Conservation (phyloP, 2,888 invertebrate genomes). For the Pterobdella sp. region DNA sequence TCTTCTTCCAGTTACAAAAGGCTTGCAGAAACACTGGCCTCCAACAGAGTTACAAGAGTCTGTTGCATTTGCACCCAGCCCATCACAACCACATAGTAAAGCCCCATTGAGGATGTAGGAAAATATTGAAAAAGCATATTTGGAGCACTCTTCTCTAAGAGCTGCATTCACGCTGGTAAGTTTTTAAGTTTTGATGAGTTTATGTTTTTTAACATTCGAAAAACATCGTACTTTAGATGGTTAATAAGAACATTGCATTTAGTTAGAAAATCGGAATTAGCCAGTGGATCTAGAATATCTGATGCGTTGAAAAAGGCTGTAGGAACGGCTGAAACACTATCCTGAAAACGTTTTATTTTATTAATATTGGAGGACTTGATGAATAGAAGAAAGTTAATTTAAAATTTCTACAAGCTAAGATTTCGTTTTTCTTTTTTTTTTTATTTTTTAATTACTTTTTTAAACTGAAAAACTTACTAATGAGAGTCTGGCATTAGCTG, state of each 20-base stretch:
- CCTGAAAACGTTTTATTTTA: slow-evolving; percentile 33
- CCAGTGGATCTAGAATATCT: slow-evolving; percentile 31
- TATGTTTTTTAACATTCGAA: background rate
- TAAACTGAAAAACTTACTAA: no score
- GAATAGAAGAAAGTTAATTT: background rate
- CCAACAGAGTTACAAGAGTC: slow-evolving; percentile 37
- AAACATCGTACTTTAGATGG: slow-evolving; percentile 35
- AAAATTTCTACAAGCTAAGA: background rate
- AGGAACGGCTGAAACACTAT: slow-evolving; percentile 39
- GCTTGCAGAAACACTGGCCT: slow-evolving; percentile 43
- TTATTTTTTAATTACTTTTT: no score
- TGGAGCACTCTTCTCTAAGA: background rate
- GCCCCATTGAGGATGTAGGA: slow-evolving; percentile 39
- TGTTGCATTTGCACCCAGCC: slow-evolving; percentile 36
- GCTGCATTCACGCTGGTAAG: background rate
- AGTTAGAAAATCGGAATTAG: slow-evolving; percentile 27
- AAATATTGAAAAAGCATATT: slow-evolving; percentile 38
- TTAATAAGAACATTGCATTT: slow-evolving; percentile 39
- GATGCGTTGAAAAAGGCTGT: slow-evolving; percentile 37
- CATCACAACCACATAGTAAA: slow-evolving; percentile 41
- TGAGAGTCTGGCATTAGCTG: background rate
- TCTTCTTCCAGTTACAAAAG: slow-evolving; percentile 40
- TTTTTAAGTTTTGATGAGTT: background rate
- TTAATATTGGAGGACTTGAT: background rate
- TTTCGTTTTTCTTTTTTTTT: no score